Conservation (phyloP, 2,113 vertebrate genomes). For the Patagioenas fasciata region DNA sequence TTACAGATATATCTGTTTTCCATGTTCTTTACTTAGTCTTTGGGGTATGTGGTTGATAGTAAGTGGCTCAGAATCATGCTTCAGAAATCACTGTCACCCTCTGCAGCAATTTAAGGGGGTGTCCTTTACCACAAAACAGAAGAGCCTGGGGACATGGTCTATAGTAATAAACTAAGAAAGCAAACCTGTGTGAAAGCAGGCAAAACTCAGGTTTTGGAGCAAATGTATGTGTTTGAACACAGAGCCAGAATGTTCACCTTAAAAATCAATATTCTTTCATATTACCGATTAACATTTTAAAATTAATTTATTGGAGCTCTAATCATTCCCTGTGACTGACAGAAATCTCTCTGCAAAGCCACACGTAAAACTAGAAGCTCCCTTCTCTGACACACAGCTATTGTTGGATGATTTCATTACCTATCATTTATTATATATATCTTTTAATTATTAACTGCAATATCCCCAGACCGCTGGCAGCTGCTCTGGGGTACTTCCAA, state of each 20-base stretch:
- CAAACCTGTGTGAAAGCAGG: not conserved
- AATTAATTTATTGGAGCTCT: not conserved
- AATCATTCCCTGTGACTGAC: not conserved
- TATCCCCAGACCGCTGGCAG: slow-evolving; percentile 7
- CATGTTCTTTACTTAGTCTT: not conserved
- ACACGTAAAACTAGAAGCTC: not conserved
- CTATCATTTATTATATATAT: slow-evolving; percentile 32
- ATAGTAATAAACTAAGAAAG: not conserved
- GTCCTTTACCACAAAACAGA: not conserved
- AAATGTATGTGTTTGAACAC: not conserved
- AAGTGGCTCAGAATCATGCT: not conserved
- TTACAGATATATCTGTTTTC: not conserved
- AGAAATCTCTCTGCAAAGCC: not conserved
- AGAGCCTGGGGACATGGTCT: not conserved
- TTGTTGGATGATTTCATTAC: slow-evolving; percentile 40
- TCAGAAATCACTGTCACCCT: slow-evolving; percentile 9
- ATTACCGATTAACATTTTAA: not conserved
- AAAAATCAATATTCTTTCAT: not conserved
- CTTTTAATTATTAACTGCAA: slow-evolving; percentile 46
- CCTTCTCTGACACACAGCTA: not conserved
- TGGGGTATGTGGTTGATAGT: not conserved
- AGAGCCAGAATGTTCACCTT: not conserved
- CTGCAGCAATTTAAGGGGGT: not conserved
- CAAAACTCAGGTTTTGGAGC: not conserved
- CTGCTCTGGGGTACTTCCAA: not conserved